Evolutionary conservation across 2,113 vertebrate species (phyloP).

Genomic region (Dicaeum eximium): DNA sequence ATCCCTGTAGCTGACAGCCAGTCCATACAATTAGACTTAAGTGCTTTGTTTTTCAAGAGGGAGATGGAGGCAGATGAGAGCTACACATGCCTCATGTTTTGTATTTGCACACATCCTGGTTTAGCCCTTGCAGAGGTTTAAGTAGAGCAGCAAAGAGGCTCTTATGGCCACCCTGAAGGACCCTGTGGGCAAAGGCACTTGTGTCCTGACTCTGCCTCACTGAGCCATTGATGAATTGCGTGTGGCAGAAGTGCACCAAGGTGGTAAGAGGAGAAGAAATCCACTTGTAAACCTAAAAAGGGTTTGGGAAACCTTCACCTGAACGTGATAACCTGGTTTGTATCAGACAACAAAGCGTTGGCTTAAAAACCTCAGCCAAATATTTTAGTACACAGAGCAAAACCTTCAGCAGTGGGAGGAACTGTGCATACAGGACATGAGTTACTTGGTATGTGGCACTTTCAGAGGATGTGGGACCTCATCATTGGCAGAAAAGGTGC

Average conservation of each 20-base stretch:
- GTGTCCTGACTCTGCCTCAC: not conserved
- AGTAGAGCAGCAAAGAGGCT: not conserved
- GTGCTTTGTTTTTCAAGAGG: slow-evolving; percentile 8
- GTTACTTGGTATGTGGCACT: not conserved
- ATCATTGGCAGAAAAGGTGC: not conserved
- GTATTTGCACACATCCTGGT: not conserved
- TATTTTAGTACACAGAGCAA: not conserved
- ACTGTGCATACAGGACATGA: not conserved
- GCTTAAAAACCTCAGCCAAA: not conserved
- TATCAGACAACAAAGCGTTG: not conserved
- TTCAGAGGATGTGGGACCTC: not conserved
- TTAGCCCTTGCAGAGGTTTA: not conserved
- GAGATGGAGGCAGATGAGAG: not conserved
- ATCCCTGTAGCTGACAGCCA: not conserved
- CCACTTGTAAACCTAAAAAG: not conserved
- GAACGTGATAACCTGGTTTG: not conserved
- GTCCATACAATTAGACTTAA: not conserved
- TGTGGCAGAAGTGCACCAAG: not conserved
- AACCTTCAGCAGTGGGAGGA: not conserved
- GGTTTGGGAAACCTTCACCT: not conserved
- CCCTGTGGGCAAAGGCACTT: not conserved
- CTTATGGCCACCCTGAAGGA: not conserved
- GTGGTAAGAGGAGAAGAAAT: not conserved
- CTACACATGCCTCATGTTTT: not conserved
- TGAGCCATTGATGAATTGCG: not conserved